Percentiles rank a stretch among this genome's conserved stretches.
These are phyloP conservation scores for Drosophila glabriapex DNA, from an alignment of 2,888 invertebrate species.

Conservation along the genomic window DNA sequence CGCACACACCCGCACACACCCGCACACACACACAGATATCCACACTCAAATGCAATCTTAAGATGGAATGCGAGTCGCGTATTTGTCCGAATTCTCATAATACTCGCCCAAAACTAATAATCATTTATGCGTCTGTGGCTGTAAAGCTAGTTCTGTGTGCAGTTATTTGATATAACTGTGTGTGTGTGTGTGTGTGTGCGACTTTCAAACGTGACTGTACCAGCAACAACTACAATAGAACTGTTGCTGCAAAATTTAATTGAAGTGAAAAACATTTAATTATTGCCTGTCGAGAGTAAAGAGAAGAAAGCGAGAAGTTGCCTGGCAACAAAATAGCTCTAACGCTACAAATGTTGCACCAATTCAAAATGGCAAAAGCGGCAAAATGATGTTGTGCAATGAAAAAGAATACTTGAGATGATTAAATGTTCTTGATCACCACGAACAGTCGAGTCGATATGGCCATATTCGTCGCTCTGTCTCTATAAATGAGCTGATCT, in stretches of 20 bases:
- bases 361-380: neutral
- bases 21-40: neutral
- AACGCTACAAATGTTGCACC: neutral
- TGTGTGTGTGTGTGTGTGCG: neutral
- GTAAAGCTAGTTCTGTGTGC: constrained; percentile 13
- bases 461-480: neutral
- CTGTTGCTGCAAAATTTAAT: neutral
- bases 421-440: neutral
- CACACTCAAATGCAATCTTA: neutral
- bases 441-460: neutral
- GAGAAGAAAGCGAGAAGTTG: neutral
- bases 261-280: neutral
- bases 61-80: constrained; percentile 18
- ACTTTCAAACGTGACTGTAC: constrained; percentile 1
- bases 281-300: neutral
- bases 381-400: neutral
- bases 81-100: constrained; percentile 61
- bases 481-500: neutral
- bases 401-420: neutral
- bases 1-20: neutral
- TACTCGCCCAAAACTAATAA: constrained; percentile 71
- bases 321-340: neutral
- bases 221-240: neutral
- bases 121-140: constrained; percentile 50
- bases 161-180: neutral